Evolutionary conservation across 2,888 invertebrate species (phyloP).

Genomic region (Lepidocyrtoides sp.): DNA sequence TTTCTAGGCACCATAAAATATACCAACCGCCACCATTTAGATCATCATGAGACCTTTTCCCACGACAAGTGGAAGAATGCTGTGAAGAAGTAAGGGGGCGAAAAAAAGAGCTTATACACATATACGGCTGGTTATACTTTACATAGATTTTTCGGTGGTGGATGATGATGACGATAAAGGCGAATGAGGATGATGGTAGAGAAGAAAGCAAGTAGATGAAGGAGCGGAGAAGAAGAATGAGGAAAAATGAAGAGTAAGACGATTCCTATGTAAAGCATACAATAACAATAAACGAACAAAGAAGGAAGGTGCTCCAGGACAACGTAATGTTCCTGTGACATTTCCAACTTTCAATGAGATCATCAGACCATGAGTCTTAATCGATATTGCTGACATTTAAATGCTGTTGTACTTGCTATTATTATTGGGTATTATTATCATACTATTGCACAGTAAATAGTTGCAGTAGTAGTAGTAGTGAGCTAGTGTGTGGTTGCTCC

Average conservation of each 20-base stretch:
- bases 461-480: background rate
- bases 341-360: conserved; percentile 84
- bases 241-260: conserved; percentile 58
- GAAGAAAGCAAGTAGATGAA: conserved; percentile 10
- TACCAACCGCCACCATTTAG: conserved; percentile 19
- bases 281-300: conserved; percentile 78
- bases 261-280: conserved; percentile 50
- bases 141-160: too few relatives aligned
- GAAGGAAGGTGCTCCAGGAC: conserved; percentile 67
- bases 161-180: background rate
- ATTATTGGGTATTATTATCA: conserved; percentile 10
- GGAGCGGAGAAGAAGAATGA: conserved; percentile 23
- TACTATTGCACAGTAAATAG: background rate
- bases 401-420: conserved; percentile 71
- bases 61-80: conserved; percentile 18
- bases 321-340: conserved; percentile 82
- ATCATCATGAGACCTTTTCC: conserved; percentile 50
- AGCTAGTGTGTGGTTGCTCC: background rate
- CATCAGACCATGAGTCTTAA: conserved; percentile 84
- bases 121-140: too few relatives aligned
- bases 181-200: too few relatives aligned
- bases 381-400: conserved; percentile 85
- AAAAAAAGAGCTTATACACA: too few relatives aligned
- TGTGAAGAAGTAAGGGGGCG: conserved; percentile 1
- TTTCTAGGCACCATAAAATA: conserved; percentile 26